Conservation (phyloP, 2,113 vertebrate genomes). For the Fukomys damarensis region DNA sequence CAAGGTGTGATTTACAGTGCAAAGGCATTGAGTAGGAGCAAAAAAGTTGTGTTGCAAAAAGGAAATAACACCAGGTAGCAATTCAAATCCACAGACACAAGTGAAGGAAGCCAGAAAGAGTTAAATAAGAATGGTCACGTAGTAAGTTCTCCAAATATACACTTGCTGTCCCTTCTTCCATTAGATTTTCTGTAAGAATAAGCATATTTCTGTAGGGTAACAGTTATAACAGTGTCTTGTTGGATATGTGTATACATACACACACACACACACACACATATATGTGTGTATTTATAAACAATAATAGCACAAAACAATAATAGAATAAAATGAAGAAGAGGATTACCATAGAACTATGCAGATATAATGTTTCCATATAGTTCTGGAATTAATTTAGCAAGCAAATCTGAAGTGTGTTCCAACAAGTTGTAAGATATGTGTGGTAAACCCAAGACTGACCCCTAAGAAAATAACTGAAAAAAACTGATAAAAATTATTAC, state of each 20-base stretch:
- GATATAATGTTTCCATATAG: background rate
- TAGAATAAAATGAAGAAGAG: background rate
- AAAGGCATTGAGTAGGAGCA: background rate
- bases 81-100: background rate
- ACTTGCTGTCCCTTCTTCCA: background rate
- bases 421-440: background rate
- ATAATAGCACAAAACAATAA: background rate
- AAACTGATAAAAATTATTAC: background rate
- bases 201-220: background rate
- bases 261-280: background rate
- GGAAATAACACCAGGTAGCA: background rate
- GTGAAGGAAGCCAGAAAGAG: background rate
- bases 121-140: background rate
- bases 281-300: no score
- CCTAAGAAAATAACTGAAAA: background rate
- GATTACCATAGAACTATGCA: background rate
- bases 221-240: background rate
- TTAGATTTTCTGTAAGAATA: background rate
- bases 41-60: background rate
- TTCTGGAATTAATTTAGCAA: background rate
- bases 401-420: background rate
- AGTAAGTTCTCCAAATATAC: background rate
- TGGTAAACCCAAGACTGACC: background rate
- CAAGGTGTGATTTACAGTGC: background rate
- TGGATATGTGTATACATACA: background rate